Conservation (phyloP, 2,113 vertebrate species). For the Sminthopsis crassicaudata region DNA sequence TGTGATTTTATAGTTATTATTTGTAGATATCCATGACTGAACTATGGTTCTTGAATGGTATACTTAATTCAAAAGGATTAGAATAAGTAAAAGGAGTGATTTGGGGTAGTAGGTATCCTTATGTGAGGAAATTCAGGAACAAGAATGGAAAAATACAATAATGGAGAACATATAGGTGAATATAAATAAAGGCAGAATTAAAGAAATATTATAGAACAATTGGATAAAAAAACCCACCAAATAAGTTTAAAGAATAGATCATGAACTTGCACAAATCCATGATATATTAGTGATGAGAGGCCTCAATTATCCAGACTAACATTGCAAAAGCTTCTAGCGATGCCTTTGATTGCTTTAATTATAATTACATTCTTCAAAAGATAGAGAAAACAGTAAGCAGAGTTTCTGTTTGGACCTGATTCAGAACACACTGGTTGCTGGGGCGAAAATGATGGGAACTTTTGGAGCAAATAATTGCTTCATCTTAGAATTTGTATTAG, state of each 20-base stretch:
- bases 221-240: not conserved
- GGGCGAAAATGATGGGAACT: not conserved
- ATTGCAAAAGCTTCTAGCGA: not conserved
- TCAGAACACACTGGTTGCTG: not conserved
- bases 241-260: not conserved
- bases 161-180: not conserved
- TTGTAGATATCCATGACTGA: not conserved
- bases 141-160: not conserved
- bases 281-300: not conserved
- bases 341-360: not conserved
- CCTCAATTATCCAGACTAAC: not conserved
- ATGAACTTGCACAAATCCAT: not conserved
- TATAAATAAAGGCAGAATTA: not conserved
- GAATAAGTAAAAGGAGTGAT: not conserved
- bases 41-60: not conserved
- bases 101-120: not conserved
- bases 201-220: not conserved
- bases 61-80: not conserved
- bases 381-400: not conserved
- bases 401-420: not conserved
- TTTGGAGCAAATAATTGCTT: not conserved
- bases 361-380: not conserved
- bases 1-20: not conserved
- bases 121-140: not conserved
- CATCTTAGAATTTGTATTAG: not conserved